Evolutionary conservation across 1,140 invertebrate genomes (phyloP).

Genomic region (Lerema accius): DNA sequence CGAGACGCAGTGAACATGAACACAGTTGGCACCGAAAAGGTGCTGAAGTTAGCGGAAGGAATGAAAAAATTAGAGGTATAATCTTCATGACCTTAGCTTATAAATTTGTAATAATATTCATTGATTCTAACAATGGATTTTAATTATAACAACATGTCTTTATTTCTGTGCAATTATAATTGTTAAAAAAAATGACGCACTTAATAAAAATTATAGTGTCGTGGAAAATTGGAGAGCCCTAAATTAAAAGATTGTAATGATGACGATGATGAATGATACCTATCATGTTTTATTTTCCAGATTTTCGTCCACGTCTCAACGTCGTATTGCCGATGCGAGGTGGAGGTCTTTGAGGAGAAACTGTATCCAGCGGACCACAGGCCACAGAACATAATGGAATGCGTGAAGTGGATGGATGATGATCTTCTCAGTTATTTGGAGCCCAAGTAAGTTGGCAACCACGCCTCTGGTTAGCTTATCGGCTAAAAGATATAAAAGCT

Average conservation of each 20-base stretch:
- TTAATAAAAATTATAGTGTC: no score
- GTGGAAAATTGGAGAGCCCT: no score
- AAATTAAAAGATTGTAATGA: no score
- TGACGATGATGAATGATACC: no score
- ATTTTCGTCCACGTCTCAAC: conserved; percentile 92
- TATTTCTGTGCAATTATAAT: no score
- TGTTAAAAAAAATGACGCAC: no score
- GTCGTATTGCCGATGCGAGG: conserved; percentile 91
- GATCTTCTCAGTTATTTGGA: conserved; percentile 88
- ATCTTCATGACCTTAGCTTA: no score
- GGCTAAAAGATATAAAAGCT: no score
- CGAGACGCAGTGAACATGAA: conserved; percentile 88
- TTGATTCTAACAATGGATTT: no score
- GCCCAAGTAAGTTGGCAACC: conserved; percentile 84
- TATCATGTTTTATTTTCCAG: conserved; percentile 67
- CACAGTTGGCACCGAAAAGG: conserved; percentile 85
- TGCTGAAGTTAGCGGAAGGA: conserved; percentile 85
- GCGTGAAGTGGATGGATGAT: conserved; percentile 90
- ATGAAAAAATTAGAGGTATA: conserved; percentile 87
- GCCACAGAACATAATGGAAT: conserved; percentile 88
- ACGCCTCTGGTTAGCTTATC: no score
- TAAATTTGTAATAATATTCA: no score
- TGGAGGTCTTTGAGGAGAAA: conserved; percentile 87
- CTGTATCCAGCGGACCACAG: conserved; percentile 86
- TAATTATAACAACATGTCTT: no score